Evolutionary conservation across 37 sponge, comb jelly and placozoan species (phyloP), one percentile per base, ranked within the genome.

Genomic region (Chondrosia reniformis): DNA sequence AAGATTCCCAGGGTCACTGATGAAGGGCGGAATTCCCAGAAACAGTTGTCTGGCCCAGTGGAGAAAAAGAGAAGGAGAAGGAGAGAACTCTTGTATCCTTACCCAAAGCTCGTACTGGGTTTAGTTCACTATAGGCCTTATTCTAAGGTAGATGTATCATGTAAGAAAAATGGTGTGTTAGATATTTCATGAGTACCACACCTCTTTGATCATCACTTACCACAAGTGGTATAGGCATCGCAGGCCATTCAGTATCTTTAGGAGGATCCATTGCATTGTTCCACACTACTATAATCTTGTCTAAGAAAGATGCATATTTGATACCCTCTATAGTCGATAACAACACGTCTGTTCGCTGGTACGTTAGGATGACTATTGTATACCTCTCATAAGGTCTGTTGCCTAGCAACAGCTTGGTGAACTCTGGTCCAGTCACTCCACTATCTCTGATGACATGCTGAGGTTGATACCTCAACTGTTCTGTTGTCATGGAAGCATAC

Each of bases 241-340:
- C 54, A 27, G 95, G 95, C 86, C 88, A 84, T 21, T 66, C 30
- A 31, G 84, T 46, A 27, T 33, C 45, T 33, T 3, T 15, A 0
- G 86, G 79, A 42, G 80, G 78, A n/a, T 64, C 65, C 5, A 80
- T 72, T 9, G 76, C 80, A 71, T 78, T 79, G 55, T 96, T 96
- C 97, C 97, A 96, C n/a, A 96, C 91, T 6, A 96, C 91, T 17
- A 96, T 57, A 21, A 96, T 80, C 73, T 84, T 96, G 36, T 84
- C 76, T 36, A 96, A 63, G 33, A 65, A 74, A 41, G 39, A 28
- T 44, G 89, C 38, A 19, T 80, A 82, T 38, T 36, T 27, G 57
- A 96, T 74, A 24, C 84, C n/a, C 74, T 41, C 43, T 21, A 96
- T 42, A 8, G 80, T 63, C 37, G 83, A 79, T 52, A 82, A 21